These are phyloP conservation scores for Bembecia ichneumoniformis DNA, from an alignment of 2,888 invertebrate species.

Conservation along the genomic window DNA sequence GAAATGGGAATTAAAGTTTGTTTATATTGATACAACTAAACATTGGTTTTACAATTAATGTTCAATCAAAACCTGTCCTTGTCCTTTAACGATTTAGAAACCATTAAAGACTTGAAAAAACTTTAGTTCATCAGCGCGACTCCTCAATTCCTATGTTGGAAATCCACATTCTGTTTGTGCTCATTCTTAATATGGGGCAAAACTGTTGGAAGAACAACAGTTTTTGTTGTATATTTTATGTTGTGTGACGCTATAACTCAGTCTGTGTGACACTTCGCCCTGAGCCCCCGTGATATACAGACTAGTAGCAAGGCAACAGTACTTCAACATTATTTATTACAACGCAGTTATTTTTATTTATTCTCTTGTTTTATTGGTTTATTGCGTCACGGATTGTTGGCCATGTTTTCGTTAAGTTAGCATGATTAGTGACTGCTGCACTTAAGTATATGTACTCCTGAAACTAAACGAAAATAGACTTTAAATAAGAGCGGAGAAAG, in stretches of 20 bases:
- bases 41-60: too few relatives aligned
- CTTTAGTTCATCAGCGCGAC: slow-evolving; percentile 14
- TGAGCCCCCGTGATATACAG: slow-evolving; percentile 55
- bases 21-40: too few relatives aligned
- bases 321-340: slow-evolving; percentile 42
- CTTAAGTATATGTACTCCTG: too few relatives aligned
- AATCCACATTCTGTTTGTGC: slow-evolving; percentile 69
- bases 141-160: slow-evolving; percentile 40
- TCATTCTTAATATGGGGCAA: slow-evolving; percentile 72
- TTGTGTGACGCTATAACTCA: slow-evolving; percentile 69
- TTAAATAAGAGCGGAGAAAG: too few relatives aligned
- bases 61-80: too few relatives aligned
- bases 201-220: slow-evolving; percentile 71
- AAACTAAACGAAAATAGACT: too few relatives aligned
- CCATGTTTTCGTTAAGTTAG: slow-evolving; percentile 35
- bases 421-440: not conserved
- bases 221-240: slow-evolving; percentile 71
- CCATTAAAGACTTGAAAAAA: too few relatives aligned
- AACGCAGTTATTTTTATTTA: slow-evolving; percentile 61
- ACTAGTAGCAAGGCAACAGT: slow-evolving; percentile 27
- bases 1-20: too few relatives aligned
- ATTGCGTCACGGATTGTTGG: slow-evolving; percentile 59
- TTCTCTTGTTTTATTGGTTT: slow-evolving; percentile 62
- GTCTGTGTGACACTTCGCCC: slow-evolving; percentile 47
- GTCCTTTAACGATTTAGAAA: too few relatives aligned